phyloP scores from a whole-genome alignment of 2,113 vertebrate species.

The Circaetus cinerascens region DNA sequence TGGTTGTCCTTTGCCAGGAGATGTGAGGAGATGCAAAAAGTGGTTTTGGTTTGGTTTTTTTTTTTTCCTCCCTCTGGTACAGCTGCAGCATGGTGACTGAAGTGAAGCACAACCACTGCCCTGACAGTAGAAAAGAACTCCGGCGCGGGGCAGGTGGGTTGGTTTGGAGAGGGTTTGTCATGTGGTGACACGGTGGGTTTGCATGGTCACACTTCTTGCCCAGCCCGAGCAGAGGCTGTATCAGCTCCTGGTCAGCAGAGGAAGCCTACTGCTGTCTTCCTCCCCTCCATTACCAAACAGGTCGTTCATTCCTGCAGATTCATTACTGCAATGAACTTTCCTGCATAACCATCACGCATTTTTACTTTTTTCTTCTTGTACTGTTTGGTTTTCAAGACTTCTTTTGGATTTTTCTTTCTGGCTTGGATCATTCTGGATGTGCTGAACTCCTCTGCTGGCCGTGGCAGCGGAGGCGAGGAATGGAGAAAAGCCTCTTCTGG shows the following conservation, averaged over 20 bases:
- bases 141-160: accelerated
- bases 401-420: not conserved
- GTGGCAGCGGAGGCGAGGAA: not conserved
- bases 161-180: not conserved
- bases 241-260: not conserved
- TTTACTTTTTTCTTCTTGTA: not conserved
- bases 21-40: not conserved
- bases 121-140: accelerated
- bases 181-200: not conserved
- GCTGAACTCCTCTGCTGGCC: not conserved
- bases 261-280: not conserved
- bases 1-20: not conserved
- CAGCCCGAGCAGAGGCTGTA: not conserved
- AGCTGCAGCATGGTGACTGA: not conserved
- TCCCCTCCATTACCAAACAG: not conserved
- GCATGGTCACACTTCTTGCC: not conserved
- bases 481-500: too few species aligned
- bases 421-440: not conserved
- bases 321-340: not conserved
- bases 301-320: not conserved
- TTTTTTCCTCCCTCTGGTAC: not conserved
- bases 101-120: accelerated
- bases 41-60: not conserved
- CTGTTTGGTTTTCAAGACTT: not conserved
- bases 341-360: accelerated